Base-by-base conservation (phyloP, 2,888 invertebrate genomes). In the Drosophila ezoana region DNA sequence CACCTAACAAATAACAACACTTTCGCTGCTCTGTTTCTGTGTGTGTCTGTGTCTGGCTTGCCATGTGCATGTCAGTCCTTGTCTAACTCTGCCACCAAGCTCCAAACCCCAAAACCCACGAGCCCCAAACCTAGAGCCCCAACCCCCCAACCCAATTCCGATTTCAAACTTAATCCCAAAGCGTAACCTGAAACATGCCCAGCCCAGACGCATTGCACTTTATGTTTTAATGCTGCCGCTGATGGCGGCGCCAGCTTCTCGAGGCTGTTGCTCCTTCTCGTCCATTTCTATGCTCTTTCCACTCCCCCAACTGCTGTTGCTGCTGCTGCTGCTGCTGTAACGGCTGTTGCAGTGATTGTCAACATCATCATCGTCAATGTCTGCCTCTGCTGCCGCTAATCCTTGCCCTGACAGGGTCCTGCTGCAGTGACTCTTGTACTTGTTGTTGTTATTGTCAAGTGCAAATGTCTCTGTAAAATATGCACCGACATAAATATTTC, bases 401-500 rank as follows among this genome's bases (percentile, higher is more conserved):
- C 81, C 76, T 61, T 67, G 76, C 70, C 28, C 28, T 8, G 28
- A 8, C 79, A 60, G n/a, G 20, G 20, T 64, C 60, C 47, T 72
- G 53, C 53, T 72, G 64, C 49, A 51, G 37, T 33, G 38, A 33
- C 56, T 70, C 69, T 69, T 63, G 53, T 66, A 59, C 69, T 68
- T 68, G 60, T 71, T 76, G 76, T 79, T 88, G 79, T 76, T 83
- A 72, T 86, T 85, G 84, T 85, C 84, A 85, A 88, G 74, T 88
- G 81, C 84, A 85, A 87, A 76, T 87, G 84, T 76, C 72, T 72
- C 72, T 68, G 66, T 86, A 76, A 86, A 83, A 85, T 88, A 85
- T 85, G 84, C 87, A 86, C 57, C 64, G 76, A 88, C 87, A 85
- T 88, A 88, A 85, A 88, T 85, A 88, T 86, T 85, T 83, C 76